Conservation (phyloP, 2,113 vertebrate genomes). For the Ginglymostoma cirratum region DNA sequence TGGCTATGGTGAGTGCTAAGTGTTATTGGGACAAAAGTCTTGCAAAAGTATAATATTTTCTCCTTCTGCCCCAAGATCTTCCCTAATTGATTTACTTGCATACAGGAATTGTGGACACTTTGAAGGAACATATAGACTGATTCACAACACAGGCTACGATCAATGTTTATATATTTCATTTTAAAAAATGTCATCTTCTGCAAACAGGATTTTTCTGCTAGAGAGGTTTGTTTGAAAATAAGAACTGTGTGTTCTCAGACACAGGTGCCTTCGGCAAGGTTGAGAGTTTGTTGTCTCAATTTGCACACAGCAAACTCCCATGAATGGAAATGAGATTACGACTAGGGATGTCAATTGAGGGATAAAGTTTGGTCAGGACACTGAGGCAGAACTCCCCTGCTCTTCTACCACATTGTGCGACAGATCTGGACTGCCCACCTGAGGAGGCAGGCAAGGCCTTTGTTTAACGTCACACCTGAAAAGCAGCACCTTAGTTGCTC, state of each 20-base stretch:
- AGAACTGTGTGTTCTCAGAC: not conserved
- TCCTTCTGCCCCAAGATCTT: not conserved
- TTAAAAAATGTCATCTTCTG: not conserved
- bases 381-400: not conserved
- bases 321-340: not conserved
- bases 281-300: not conserved
- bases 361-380: not conserved
- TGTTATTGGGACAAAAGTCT: not conserved
- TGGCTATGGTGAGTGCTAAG: not conserved
- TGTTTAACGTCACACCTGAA: not conserved
- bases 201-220: not conserved
- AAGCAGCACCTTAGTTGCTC: not conserved
- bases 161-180: not conserved
- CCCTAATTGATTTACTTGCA: not conserved
- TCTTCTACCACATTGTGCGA: not conserved
- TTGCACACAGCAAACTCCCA: not conserved
- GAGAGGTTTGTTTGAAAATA: not conserved
- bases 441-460: not conserved
- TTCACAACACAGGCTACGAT: not conserved
- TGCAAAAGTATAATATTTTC: not conserved
- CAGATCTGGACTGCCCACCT: not conserved
- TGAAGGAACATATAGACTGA: not conserved
- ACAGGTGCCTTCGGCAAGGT: not conserved
- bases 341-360: not conserved
- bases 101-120: not conserved